Conservation (phyloP, 2,888 invertebrate species). For the Eulithis prunata region DNA sequence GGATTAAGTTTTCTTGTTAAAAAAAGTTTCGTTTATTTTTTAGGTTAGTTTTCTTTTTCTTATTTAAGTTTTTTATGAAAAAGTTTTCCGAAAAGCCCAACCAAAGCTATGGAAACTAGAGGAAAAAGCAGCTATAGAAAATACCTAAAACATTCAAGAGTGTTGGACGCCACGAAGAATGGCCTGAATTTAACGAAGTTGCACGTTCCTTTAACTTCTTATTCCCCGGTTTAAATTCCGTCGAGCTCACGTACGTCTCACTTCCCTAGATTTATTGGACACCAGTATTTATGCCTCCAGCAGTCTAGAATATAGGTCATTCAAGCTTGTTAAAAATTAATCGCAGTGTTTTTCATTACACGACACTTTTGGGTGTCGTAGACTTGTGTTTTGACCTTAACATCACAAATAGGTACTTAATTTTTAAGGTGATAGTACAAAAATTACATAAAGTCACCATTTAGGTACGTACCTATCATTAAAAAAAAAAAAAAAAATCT, state of each 20-base stretch:
- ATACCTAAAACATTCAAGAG: slow-evolving; percentile 26
- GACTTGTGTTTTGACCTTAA: too few relatives aligned
- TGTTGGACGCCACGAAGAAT: slow-evolving; percentile 40
- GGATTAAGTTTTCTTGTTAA: too few relatives aligned
- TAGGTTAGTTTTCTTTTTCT: too few relatives aligned
- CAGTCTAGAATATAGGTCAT: slow-evolving; percentile 32
- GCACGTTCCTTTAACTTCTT: slow-evolving; percentile 62
- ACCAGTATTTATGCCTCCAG: slow-evolving; percentile 53
- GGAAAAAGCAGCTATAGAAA: background rate
- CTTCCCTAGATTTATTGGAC: slow-evolving; percentile 64
- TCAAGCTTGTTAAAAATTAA: slow-evolving; percentile 26
- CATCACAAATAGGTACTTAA: too few relatives aligned
- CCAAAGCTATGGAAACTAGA: too few relatives aligned
- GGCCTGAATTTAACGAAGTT: slow-evolving; percentile 60
- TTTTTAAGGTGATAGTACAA: too few relatives aligned
- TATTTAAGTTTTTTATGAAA: too few relatives aligned
- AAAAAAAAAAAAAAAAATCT: too few relatives aligned
- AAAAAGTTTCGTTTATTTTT: too few relatives aligned
- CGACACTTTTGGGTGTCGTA: background rate
- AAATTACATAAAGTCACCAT: too few relatives aligned
- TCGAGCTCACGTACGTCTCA: slow-evolving; percentile 66
- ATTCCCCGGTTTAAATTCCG: slow-evolving; percentile 65
- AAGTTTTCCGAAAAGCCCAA: too few relatives aligned
- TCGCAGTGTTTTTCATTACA: slow-evolving; percentile 4
- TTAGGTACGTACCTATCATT: too few relatives aligned